Conservation (phyloP, 2,888 invertebrate species). For the Heliconius cydno region DNA sequence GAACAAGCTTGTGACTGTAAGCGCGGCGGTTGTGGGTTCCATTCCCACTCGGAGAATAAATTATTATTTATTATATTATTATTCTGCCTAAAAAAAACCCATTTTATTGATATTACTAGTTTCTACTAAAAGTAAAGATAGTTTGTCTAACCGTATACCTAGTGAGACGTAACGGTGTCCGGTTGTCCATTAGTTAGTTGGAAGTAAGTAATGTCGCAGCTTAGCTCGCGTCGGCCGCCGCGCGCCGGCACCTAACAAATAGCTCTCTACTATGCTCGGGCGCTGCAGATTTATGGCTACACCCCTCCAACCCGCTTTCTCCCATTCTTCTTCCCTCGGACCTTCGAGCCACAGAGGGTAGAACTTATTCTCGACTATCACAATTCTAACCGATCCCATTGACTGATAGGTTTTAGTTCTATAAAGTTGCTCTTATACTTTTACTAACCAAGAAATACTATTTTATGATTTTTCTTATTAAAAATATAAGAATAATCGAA, state of each 20-base stretch:
- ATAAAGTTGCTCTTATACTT: neutral
- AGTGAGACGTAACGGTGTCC: constrained; percentile 35
- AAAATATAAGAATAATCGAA: neutral
- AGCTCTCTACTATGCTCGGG: constrained; percentile 24
- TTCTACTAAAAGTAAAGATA: constrained; percentile 18
- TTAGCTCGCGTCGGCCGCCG: constrained; percentile 33
- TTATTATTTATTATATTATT: no score
- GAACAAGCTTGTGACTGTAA: no score
- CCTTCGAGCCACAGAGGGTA: constrained; percentile 20
- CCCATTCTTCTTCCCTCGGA: neutral
- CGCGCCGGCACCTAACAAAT: constrained; percentile 37
- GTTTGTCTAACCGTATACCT: constrained; percentile 9
- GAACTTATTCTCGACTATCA: constrained; percentile 10
- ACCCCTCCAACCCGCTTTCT: neutral
- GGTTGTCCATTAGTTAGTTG: constrained; percentile 39
- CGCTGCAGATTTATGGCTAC: constrained; percentile 33
- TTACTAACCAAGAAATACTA: no score
- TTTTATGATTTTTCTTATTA: neutral
- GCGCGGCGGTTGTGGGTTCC: no score
- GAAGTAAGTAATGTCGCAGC: constrained; percentile 39
- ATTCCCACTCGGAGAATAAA: no score
- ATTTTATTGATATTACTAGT: no score
- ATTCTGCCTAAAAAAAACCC: no score
- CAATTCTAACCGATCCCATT: constrained; percentile 16
- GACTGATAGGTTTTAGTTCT: constrained; percentile 23